These are phyloP conservation scores for Amazona guildingii DNA, from an alignment of 2,113 vertebrate species.

Conservation along the genomic window DNA sequence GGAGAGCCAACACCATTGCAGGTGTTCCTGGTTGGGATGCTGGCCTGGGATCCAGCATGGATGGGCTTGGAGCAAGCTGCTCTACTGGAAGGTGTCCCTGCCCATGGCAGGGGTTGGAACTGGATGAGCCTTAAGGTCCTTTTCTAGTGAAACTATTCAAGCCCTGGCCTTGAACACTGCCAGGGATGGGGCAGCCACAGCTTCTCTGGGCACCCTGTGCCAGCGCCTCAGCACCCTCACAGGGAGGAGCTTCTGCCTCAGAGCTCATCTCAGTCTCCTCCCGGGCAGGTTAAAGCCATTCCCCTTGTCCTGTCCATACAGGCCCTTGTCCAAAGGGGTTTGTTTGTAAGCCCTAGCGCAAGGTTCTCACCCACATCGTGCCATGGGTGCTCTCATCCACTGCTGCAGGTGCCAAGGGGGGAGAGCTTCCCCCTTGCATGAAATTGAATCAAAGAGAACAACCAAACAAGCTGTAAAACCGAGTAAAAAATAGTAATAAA, in stretches of 20 bases:
- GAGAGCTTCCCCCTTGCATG: background rate
- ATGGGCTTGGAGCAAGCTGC: background rate
- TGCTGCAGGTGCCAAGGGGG: background rate
- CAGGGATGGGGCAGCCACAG: background rate
- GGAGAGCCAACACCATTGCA: background rate
- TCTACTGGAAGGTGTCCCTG: background rate
- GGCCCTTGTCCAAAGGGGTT: background rate
- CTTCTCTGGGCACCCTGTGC: background rate
- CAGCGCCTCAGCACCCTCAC: no score
- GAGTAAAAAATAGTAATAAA: background rate
- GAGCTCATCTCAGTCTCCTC: background rate
- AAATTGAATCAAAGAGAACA: background rate
- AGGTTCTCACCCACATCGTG: background rate
- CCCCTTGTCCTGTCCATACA: background rate
- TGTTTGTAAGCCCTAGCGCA: rapidly evolving
- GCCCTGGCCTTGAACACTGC: background rate
- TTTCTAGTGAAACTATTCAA: background rate
- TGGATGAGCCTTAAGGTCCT: background rate
- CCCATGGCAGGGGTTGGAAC: background rate
- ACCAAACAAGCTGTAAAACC: background rate
- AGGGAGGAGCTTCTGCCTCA: background rate
- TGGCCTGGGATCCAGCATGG: background rate
- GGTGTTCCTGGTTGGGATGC: background rate
- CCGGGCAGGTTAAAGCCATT: background rate
- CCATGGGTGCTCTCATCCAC: background rate